phyloP scores from a whole-genome alignment of 2,888 invertebrate genomes.

The Choristoneura rosaceana region DNA sequence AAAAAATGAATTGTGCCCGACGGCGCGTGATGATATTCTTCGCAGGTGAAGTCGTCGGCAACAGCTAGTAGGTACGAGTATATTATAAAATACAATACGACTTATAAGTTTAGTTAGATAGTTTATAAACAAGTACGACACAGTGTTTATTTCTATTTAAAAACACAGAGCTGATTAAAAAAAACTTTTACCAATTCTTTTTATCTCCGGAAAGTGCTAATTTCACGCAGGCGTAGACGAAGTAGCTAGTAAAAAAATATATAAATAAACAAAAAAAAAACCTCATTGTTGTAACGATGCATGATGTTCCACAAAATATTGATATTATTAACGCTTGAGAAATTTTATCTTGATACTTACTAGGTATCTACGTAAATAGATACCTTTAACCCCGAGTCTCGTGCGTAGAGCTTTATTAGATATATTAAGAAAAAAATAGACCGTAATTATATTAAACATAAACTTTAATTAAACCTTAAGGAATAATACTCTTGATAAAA shows the following conservation, averaged over 20 bases:
- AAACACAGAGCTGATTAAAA: too few relatives aligned
- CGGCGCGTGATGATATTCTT: too few relatives aligned
- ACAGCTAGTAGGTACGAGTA: too few relatives aligned
- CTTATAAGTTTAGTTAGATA: background rate
- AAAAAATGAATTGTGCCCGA: too few relatives aligned
- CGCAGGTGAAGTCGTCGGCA: too few relatives aligned
- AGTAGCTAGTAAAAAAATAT: too few relatives aligned
- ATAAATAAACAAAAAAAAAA: background rate
- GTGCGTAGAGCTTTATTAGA: background rate
- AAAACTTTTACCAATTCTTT: too few relatives aligned
- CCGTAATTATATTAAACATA: conserved; percentile 58
- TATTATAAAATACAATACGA: background rate
- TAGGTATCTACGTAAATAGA: background rate
- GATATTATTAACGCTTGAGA: background rate
- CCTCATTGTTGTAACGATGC: background rate
- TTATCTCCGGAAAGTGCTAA: too few relatives aligned
- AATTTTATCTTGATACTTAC: background rate
- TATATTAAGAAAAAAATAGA: conserved; percentile 44
- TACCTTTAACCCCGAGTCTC: background rate
- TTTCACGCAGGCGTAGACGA: too few relatives aligned
- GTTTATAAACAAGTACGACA: too few relatives aligned
- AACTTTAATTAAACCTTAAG: conserved; percentile 73
- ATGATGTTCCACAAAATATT: background rate
- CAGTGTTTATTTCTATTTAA: too few relatives aligned
- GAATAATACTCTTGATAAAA: conserved; percentile 78